Evolutionary conservation across 2,888 invertebrate genomes (phyloP).

Genomic region (Pyrgus malvae): DNA sequence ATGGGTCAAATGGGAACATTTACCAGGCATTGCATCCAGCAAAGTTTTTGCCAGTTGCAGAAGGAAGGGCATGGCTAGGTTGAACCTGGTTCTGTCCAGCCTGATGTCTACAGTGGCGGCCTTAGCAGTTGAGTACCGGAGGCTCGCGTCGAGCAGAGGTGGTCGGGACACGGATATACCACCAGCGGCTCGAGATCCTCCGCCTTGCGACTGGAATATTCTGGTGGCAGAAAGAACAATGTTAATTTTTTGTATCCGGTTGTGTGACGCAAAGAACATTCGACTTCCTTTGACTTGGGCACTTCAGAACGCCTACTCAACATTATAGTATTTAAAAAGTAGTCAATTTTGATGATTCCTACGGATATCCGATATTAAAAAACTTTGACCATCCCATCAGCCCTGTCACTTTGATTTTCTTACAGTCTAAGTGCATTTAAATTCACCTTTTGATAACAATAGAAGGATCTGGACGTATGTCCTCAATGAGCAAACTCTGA

Average conservation of each 20-base stretch:
- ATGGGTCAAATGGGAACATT: slow-evolving; percentile 23
- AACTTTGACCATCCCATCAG: no score
- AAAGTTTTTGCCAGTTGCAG: slow-evolving; percentile 82
- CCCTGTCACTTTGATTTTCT: no score
- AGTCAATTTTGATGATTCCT: no score
- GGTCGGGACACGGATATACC: slow-evolving; percentile 85
- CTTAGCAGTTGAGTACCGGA: slow-evolving; percentile 84
- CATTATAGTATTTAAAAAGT: no score
- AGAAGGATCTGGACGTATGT: slow-evolving; percentile 86
- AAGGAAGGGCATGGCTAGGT: slow-evolving; percentile 88
- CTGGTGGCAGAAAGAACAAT: slow-evolving; percentile 68
- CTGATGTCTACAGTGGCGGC: slow-evolving; percentile 85
- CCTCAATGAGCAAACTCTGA: slow-evolving; percentile 86
- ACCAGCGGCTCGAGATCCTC: slow-evolving; percentile 79
- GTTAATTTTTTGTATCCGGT: not conserved
- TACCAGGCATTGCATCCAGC: slow-evolving; percentile 82
- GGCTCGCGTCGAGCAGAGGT: slow-evolving; percentile 86
- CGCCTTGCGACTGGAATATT: slow-evolving; percentile 85
- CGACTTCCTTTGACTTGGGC: no score
- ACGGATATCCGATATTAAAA: no score
- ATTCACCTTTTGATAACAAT: slow-evolving; percentile 82
- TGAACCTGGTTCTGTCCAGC: slow-evolving; percentile 87
- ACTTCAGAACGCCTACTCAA: no score
- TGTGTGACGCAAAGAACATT: no score
- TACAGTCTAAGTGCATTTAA: no score